Base-by-base conservation (phyloP, 2,888 invertebrate species). In the Campoletis raptor region DNA sequence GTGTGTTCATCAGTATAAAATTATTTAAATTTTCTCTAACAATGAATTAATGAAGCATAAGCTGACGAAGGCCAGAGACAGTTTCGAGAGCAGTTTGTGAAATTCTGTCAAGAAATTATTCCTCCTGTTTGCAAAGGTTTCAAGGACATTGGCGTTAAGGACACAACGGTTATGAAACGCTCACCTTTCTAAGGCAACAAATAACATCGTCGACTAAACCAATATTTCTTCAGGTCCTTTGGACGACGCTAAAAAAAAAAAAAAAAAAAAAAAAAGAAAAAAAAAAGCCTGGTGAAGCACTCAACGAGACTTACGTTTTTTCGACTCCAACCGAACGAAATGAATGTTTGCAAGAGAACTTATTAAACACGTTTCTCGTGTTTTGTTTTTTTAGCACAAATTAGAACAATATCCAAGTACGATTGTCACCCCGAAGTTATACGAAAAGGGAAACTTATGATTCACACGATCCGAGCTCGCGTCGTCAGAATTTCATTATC, bases 401-500 rank as follows among this genome's bases (percentile, higher is more conserved):
- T 57, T 76, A 45, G 61, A 72, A 61, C 36, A 42, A 72, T 54
- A 73, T 66, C 70, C 30, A 48, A 61, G 57, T 30, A 61, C 30
- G 72, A 81, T 64, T 81, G 54, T 73, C 64, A 45, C 30, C 21
- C 61, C 67, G 73, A 64, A 37, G 42, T 42, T 57, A 15, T 67
- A 42, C 76, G 40, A 57, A 37, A 37, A 9, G 72, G 64, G 67
- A 40, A 81, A 77, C 76, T 54, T 57, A 52, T 66, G 78, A 76
- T 70, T 83, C 72, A 54, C 66, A 54, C 72, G 79, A 89, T 89
- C 87, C 72, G 70, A 81, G 54, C 74, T 70, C 88, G 85, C 85
- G 82, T 85, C 87, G 66, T 86, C 78, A 85, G 90, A 91, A 91
- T 92, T 91, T 92, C 91, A 92, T 91, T 91, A 92, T 89, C 89